phyloP scores from a whole-genome alignment of 2,888 invertebrate genomes.

The Seira ritae region DNA sequence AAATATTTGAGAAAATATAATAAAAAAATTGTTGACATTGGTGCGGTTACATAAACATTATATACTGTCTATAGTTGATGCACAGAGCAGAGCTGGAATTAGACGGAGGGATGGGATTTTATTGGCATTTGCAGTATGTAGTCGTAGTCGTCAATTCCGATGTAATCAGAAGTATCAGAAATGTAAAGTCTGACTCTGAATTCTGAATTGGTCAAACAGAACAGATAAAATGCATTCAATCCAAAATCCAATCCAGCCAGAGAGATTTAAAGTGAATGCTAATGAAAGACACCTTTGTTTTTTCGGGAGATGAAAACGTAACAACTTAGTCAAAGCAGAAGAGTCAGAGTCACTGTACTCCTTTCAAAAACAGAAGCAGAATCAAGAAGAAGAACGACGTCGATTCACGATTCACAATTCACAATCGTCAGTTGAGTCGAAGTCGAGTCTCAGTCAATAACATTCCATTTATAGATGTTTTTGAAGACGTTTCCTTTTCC shows the following conservation, averaged over 20 bases:
- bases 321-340: neutral
- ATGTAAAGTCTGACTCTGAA: neutral
- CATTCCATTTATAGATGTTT: slow-evolving; percentile 14
- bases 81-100: too few species aligned
- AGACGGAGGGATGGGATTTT: too few species aligned
- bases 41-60: slow-evolving; percentile 33
- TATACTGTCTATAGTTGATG: neutral
- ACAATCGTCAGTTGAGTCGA: too few species aligned
- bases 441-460: slow-evolving; percentile 17
- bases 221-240: too few species aligned
- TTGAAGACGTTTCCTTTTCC: slow-evolving; percentile 16
- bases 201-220: slow-evolving; percentile 1
- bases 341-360: neutral
- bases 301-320: neutral
- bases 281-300: slow-evolving; percentile 9
- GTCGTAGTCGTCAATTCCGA: too few species aligned
- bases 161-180: too few species aligned
- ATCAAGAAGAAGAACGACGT: neutral
- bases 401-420: slow-evolving; percentile 12
- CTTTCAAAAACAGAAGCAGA: slow-evolving; percentile 7
- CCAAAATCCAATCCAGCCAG: too few species aligned
- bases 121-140: too few species aligned
- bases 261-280: neutral
- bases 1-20: slow-evolving; percentile 18
- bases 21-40: slow-evolving; percentile 45